Evolutionary conservation across 2,113 vertebrate genomes (phyloP), one percentile per base, ranked within the genome.

Genomic region (Limnothrissa miodon): DNA sequence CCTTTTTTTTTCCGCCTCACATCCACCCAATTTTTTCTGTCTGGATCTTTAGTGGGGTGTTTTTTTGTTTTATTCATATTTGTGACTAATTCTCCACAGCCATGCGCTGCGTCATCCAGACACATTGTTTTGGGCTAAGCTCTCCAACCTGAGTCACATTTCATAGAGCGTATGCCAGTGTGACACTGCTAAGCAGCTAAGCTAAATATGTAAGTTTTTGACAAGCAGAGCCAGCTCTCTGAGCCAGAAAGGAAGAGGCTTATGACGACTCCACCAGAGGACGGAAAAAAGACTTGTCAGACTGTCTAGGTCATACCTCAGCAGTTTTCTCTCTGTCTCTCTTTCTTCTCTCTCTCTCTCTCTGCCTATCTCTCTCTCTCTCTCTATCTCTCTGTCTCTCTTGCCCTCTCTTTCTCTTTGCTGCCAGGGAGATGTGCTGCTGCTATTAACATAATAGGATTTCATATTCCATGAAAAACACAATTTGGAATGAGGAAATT

Each of bases 361-460:
- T 56, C 53, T 56, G 11, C 23, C 53, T 56, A 4, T 56, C 53
- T 56, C 53, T 56, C 8, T 56, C 4, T 1, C 11, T 70, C 62
- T 70, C 9, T 70, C 29, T 70, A 25, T 70, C 62, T 70, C 6
- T 66, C 62, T 66, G 25, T 70, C 62, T 70, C 29, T 11, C 29
- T 36, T 29, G 13, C 29, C 15, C 66, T 82, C 45, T 51, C 44
- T 53, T 80, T 82, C 0, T 66, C 29, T 19, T 33, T 74, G 0
- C 9, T 70, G 78, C 59, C 81, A 48, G 79, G 51, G 45, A 39
- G 45, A 80, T 82, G 42, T 36, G 44, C 29, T 45, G 44, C 29
- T 45, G 39, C 80, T 80, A 91, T 93, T 92, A 91, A 90, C 89
- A 91, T 87, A 83, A 91, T 89, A 87, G 80, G 85, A 90, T 90